Evolutionary conservation across 64 coral and sea anemone species (phyloP), one percentile per base, ranked within the genome.

Genomic region (Hydrozoanthus tunicans): DNA sequence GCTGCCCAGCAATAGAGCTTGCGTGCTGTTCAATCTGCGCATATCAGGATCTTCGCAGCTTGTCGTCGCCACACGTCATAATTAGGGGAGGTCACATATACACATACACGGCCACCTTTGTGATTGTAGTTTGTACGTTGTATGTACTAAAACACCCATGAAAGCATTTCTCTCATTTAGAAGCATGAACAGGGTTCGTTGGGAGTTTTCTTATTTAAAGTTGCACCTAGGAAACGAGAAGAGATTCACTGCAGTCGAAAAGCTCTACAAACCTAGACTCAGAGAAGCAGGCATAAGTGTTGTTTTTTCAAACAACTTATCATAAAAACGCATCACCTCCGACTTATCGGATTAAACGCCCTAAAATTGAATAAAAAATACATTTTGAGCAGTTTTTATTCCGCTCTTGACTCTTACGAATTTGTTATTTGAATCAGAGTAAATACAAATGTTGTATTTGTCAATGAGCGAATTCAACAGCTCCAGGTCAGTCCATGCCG

Each of bases 21-120:
- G 84, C 84, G 84, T 88, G 84, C 70, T 15, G 60, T 83, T 83
- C 81, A 64, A 54, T 83, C 81, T 88, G 65, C 69, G 68, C 68
- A 23, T 69, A 81, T 81, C 79, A 58, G n/a, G 1, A 55, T 55
- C 56, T 6, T 43, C 68, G 13, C 56, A 14, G 56, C 81, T 73
- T 88, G 84, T 88, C 84, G 74, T 88, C 56, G 27, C 69, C 25
- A 43, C 69, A 88, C 69, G 84, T 88, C 84, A 88, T 73, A 88
- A 88, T 75, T 74, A 60, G 11, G 32, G 32, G 20, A 75, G 70
- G 68, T 88, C 67, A 88, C 68, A 88, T 73, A 13, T 70, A 72
- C 6, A 13, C 81, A 13, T 70, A 72, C 14, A 13, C 81, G 51
- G 27, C 81, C 14, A 65, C 61, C 81, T 76, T 52, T 26, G 51